Conservation (phyloP, 1,140 invertebrate species). For the Drosophila nannoptera region DNA sequence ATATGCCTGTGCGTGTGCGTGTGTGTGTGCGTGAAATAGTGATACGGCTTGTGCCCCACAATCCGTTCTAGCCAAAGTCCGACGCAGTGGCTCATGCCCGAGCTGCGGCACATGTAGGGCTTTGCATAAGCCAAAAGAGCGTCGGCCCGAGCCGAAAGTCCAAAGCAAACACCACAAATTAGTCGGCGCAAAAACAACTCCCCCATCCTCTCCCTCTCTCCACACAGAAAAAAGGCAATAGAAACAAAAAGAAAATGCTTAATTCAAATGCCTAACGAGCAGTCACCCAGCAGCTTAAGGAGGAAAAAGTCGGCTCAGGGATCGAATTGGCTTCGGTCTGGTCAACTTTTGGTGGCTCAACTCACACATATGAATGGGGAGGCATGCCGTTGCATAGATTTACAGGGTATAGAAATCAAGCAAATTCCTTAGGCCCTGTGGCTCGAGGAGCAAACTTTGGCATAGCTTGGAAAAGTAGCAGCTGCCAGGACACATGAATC, state of each 20-base stretch:
- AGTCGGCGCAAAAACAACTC: constrained; percentile 52
- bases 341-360: neutral
- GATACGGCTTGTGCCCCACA: constrained; percentile 31
- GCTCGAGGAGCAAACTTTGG: constrained; percentile 37
- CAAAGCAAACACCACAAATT: constrained; percentile 75
- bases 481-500: constrained; percentile 75
- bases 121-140: constrained; percentile 58
- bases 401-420: constrained; percentile 40
- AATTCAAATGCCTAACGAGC: neutral
- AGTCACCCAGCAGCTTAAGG: neutral
- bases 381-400: neutral
- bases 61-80: constrained; percentile 23
- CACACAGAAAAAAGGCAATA: neutral
- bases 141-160: constrained; percentile 52
- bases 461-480: constrained; percentile 60
- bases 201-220: neutral
- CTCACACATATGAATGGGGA: neutral
- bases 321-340: neutral
- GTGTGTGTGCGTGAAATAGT: constrained; percentile 55
- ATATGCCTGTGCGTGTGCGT: constrained; percentile 22
- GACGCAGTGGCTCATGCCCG: constrained; percentile 24
- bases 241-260: neutral
- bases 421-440: constrained; percentile 19
- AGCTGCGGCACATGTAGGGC: constrained; percentile 49
- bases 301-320: neutral